A percentile compares a stretch with the other conserved stretches of the same genome.
Conservation (phyloP, 2,113 vertebrate genomes). For the Apistogramma diplotaenia region DNA sequence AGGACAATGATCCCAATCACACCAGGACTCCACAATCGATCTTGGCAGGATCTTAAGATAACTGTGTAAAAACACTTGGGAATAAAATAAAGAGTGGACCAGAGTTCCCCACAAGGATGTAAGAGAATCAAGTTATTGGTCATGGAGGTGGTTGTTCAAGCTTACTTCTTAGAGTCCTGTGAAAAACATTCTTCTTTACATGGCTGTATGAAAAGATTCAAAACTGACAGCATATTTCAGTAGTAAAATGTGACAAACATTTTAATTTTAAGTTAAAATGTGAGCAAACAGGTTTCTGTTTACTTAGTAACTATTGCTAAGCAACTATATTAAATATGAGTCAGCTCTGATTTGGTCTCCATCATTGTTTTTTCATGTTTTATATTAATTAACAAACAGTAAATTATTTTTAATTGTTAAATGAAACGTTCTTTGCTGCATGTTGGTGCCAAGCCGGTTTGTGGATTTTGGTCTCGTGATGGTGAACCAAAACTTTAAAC, state of each 20-base stretch:
- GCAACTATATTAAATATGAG: background rate
- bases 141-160: too few relatives aligned
- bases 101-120: too few relatives aligned
- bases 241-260: background rate
- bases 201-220: too few relatives aligned
- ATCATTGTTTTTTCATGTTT: background rate
- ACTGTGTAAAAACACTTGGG: too few relatives aligned
- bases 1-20: too few relatives aligned
- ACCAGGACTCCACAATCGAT: too few relatives aligned
- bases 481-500: background rate
- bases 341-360: background rate
- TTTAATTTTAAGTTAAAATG: background rate
- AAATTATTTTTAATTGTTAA: background rate
- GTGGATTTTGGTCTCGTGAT: background rate
- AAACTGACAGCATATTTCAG: too few relatives aligned
- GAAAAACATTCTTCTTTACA: too few relatives aligned
- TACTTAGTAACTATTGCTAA: background rate
- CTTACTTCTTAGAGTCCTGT: too few relatives aligned
- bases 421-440: background rate
- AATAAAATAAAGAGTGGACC: too few relatives aligned
- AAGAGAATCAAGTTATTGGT: too few relatives aligned
- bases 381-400: background rate
- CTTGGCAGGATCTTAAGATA: too few relatives aligned
- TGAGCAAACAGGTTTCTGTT: background rate
- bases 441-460: background rate